phyloP scores from a whole-genome alignment of 2,113 vertebrate genomes.

The Seriola rivoliana region DNA sequence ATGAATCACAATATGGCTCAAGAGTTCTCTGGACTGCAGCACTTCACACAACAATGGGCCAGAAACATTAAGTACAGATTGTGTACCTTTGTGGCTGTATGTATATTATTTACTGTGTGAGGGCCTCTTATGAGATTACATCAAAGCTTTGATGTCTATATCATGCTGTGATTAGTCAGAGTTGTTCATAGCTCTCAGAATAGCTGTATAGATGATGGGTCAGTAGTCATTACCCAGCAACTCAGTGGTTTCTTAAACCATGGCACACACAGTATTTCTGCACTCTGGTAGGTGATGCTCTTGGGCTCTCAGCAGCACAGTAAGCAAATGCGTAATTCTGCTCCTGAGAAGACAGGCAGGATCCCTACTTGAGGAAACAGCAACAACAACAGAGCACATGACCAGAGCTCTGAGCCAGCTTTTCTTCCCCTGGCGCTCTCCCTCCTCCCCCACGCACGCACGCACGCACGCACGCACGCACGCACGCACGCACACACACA shows the following conservation, averaged over 20 bases:
- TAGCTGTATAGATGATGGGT: slow-evolving; percentile 48
- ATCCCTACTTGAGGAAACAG: slow-evolving; percentile 68
- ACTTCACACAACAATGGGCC: slow-evolving; percentile 46
- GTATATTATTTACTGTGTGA: slow-evolving; percentile 18
- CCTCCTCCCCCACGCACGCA: slow-evolving; percentile 35
- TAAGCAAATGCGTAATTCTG: slow-evolving; percentile 65
- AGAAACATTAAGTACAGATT: slow-evolving; percentile 32
- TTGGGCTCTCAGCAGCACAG: slow-evolving; percentile 40
- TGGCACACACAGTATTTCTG: slow-evolving; percentile 38
- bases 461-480: no score
- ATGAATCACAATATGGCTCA: slow-evolving; percentile 66
- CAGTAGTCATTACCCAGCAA: slow-evolving; percentile 35
- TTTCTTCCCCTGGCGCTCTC: slow-evolving; percentile 63
- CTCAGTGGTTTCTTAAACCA: slow-evolving; percentile 23
- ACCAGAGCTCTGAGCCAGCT: slow-evolving; percentile 74
- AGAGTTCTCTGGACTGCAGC: slow-evolving; percentile 56
- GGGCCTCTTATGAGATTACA: slow-evolving; percentile 31
- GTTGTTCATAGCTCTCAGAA: slow-evolving; percentile 35
- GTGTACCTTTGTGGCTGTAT: slow-evolving; percentile 17
- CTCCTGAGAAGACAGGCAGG: slow-evolving; percentile 57
- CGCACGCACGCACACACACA: not conserved
- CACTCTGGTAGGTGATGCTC: slow-evolving; percentile 41
- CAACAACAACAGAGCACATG: slow-evolving; percentile 78
- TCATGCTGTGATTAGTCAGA: slow-evolving; percentile 37
- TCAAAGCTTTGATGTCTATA: slow-evolving; percentile 41